Percentiles rank a stretch among this genome's conserved stretches.
Conservation (phyloP, 2,113 vertebrate genomes). For the Pygoscelis adeliae region DNA sequence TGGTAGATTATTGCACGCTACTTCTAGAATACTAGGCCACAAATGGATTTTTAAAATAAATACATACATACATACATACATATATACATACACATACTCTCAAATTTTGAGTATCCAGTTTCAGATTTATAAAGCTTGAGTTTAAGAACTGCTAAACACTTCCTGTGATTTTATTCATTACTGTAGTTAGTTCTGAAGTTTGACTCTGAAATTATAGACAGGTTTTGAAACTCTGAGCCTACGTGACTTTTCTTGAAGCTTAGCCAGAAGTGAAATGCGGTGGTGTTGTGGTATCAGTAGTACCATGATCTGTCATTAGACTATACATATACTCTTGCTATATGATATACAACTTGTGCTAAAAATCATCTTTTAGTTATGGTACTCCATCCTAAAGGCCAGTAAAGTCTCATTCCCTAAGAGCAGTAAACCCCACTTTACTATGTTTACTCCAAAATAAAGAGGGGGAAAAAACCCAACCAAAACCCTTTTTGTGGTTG, state of each 20-base stretch:
- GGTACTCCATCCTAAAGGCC: background rate
- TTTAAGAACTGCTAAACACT: background rate
- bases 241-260: background rate
- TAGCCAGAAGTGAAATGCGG: background rate
- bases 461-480: rapidly evolving
- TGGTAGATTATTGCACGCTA: background rate
- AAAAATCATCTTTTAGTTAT: background rate
- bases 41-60: background rate
- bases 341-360: background rate
- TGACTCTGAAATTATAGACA: background rate
- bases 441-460: background rate
- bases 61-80: background rate
- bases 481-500: background rate
- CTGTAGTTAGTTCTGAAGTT: background rate
- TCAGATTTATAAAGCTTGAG: background rate
- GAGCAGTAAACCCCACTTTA: background rate
- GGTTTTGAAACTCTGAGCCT: background rate
- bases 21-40: background rate
- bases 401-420: background rate
- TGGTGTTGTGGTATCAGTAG: background rate
- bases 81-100: background rate
- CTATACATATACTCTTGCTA: background rate
- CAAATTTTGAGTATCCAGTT: background rate
- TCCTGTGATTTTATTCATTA: background rate
- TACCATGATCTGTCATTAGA: background rate